These are phyloP conservation scores for Turritopsis dohrnii DNA, from an alignment of 30 jellyfish, hydroid and myxozoan genomes.

Conservation along the genomic window DNA sequence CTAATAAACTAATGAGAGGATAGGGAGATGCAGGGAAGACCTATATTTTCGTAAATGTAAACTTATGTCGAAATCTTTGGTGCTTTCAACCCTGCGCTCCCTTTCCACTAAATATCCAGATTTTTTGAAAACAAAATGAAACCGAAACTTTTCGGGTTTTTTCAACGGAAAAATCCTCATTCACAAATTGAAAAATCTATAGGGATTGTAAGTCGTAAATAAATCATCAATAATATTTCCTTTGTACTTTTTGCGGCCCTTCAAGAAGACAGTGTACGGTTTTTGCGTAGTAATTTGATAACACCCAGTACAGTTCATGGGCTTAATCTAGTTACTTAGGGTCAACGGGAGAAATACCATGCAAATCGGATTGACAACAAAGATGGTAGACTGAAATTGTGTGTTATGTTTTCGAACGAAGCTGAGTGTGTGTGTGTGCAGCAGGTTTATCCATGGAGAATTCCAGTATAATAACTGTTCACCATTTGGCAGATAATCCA, in stretches of 20 bases:
- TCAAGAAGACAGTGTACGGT: too few relatives aligned
- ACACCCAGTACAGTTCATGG: too few relatives aligned
- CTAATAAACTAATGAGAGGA: neutral
- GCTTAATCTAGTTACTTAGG: too few relatives aligned
- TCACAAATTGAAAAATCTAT: too few relatives aligned
- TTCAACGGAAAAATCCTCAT: neutral
- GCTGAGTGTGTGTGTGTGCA: too few relatives aligned
- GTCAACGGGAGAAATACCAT: neutral
- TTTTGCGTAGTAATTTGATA: too few relatives aligned
- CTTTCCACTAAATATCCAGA: neutral
- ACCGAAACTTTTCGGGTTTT: neutral
- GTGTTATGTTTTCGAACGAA: neutral
- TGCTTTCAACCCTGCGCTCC: neutral
- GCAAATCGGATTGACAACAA: neutral
- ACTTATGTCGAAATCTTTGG: neutral
- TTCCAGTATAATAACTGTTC: slow-evolving; percentile 22
- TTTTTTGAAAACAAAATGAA: too few relatives aligned
- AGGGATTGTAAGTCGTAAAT: too few relatives aligned
- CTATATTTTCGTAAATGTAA: neutral
- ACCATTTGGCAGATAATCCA: slow-evolving; percentile 42
- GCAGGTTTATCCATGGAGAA: neutral
- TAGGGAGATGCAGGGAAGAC: neutral
- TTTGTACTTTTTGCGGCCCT: too few relatives aligned
- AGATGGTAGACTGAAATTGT: neutral
- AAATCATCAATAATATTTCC: too few relatives aligned